phyloP scores from a whole-genome alignment of 2,797 vertebrate genomes.

The Dendrocincla tyrannina region DNA sequence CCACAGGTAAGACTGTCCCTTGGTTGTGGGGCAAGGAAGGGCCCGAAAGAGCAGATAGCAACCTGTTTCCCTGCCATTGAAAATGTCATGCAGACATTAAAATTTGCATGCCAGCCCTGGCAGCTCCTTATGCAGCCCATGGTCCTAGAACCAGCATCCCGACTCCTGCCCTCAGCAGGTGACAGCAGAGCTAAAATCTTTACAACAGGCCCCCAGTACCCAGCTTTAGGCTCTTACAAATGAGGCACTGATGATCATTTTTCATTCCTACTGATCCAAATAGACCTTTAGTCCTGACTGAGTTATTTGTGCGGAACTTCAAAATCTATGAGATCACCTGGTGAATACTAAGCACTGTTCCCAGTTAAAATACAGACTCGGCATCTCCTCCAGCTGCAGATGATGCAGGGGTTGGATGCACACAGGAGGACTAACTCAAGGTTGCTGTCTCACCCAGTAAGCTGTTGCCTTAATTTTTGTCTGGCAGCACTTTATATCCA shows the following conservation, averaged over 20 bases:
- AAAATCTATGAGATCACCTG: background rate
- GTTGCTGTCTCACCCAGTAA: background rate
- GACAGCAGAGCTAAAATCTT: background rate
- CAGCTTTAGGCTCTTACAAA: background rate
- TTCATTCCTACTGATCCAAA: background rate
- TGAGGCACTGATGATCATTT: fast-evolving
- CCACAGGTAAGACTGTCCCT: background rate
- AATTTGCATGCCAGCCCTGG: fast-evolving
- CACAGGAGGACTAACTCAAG: background rate
- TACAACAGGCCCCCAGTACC: fast-evolving
- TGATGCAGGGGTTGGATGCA: background rate
- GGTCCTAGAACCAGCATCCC: fast-evolving
- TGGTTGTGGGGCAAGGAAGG: fast-evolving
- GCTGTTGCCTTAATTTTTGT: background rate
- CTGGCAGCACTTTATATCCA: background rate
- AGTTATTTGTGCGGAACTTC: background rate
- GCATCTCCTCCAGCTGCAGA: background rate
- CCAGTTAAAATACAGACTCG: background rate
- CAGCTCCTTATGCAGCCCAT: fast-evolving
- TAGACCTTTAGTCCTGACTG: background rate
- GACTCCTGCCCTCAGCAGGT: background rate
- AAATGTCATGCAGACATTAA: too few species aligned
- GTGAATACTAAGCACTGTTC: background rate
- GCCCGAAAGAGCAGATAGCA: background rate
- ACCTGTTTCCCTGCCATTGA: background rate